These are phyloP conservation scores for Trinorchestia longiramus DNA, from an alignment of 1,140 invertebrate species.

Conservation along the genomic window DNA sequence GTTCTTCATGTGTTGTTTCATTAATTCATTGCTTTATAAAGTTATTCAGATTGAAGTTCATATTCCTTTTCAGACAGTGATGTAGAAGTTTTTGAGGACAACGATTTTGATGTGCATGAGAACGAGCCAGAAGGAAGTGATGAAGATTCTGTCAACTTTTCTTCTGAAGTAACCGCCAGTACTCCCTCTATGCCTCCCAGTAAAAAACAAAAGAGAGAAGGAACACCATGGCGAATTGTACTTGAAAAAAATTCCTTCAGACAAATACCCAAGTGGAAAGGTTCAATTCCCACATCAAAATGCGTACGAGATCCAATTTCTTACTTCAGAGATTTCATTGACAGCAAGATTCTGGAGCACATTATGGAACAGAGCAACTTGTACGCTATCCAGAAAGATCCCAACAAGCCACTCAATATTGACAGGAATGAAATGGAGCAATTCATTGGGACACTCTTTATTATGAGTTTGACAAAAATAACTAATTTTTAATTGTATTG, in stretches of 20 bases:
- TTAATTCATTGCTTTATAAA: no score
- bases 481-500: conserved; percentile 54
- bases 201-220: background rate
- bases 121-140: no score
- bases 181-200: no score
- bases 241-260: background rate
- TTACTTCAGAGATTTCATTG: conserved; percentile 56
- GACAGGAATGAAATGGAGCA: conserved; percentile 57
- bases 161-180: no score
- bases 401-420: conserved; percentile 58
- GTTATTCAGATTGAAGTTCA: no score
- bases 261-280: conserved; percentile 18
- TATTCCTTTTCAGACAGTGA: no score
- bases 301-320: background rate
- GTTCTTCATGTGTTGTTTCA: no score
- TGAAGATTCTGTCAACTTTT: no score
- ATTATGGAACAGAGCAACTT: conserved; percentile 57
- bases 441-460: conserved; percentile 59
- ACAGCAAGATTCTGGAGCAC: conserved; percentile 50
- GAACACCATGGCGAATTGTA: conserved; percentile 16
- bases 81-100: no score
- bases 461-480: conserved; percentile 58
- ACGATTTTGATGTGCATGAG: no score
- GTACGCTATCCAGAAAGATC: conserved; percentile 59
- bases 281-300: background rate